phyloP scores from a whole-genome alignment of 2,888 invertebrate genomes.

The Galeopsomyia nigrocyanea region DNA sequence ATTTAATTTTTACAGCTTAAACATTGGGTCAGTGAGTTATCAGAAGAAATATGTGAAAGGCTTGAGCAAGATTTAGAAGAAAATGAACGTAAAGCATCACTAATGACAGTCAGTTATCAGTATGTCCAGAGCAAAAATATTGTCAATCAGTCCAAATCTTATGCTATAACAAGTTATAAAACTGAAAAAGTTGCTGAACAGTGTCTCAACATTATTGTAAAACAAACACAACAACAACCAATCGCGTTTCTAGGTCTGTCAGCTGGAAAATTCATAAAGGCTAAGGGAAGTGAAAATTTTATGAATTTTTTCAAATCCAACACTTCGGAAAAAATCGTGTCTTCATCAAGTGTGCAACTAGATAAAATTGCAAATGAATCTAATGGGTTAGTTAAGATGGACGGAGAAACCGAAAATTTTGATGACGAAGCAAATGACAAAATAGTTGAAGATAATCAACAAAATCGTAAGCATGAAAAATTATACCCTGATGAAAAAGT shows the following conservation, averaged over 20 bases:
- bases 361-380: neutral
- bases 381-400: neutral
- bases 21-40: conserved; percentile 86
- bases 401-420: neutral
- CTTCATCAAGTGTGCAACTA: neutral
- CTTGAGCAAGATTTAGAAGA: conserved; percentile 84
- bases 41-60: conserved; percentile 87
- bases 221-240: conserved; percentile 71
- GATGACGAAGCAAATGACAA: neutral
- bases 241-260: conserved; percentile 70
- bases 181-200: conserved; percentile 76
- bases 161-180: conserved; percentile 75
- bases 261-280: conserved; percentile 68
- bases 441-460: neutral
- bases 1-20: conserved; percentile 61
- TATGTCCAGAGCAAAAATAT: conserved; percentile 56
- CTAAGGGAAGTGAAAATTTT: conserved; percentile 60
- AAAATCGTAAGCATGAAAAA: too few species aligned
- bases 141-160: conserved; percentile 74
- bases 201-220: conserved; percentile 78
- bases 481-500: too few species aligned
- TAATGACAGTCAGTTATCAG: conserved; percentile 81
- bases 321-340: conserved; percentile 7
- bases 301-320: conserved; percentile 61
- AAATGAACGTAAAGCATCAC: conserved; percentile 85